These are phyloP conservation scores for Anniella stebbinsi DNA, from an alignment of 2,797 vertebrate species.

Conservation along the genomic window DNA sequence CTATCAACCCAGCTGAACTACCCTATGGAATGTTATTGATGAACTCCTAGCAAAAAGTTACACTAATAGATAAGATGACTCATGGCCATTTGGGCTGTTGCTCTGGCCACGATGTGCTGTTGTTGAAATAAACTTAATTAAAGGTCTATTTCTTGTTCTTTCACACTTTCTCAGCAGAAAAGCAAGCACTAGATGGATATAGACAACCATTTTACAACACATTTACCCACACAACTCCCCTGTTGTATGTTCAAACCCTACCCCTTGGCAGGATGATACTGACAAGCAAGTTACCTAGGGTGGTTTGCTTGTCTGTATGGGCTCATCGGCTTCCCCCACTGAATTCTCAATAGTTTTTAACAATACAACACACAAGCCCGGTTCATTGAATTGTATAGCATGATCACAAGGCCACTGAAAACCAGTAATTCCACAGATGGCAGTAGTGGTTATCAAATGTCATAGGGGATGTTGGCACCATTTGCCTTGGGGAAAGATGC, in stretches of 20 bases:
- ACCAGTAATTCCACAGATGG: background rate
- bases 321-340: background rate
- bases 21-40: constrained; percentile 11
- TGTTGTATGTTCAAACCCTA: background rate
- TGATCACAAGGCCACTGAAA: background rate
- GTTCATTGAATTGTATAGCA: background rate
- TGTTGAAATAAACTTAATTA: background rate
- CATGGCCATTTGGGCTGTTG: background rate
- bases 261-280: background rate
- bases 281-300: background rate
- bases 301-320: background rate
- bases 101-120: background rate
- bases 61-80: constrained; percentile 19
- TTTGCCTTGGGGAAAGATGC: background rate
- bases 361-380: background rate
- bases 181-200: background rate
- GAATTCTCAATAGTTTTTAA: background rate
- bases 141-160: background rate
- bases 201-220: too few species aligned
- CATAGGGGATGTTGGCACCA: background rate
- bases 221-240: background rate
- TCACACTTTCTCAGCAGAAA: background rate
- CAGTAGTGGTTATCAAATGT: background rate
- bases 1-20: constrained; percentile 5
- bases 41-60: constrained; percentile 12